Conservation (phyloP, 2,113 vertebrate genomes). For the Grammomys dolichurus region DNA sequence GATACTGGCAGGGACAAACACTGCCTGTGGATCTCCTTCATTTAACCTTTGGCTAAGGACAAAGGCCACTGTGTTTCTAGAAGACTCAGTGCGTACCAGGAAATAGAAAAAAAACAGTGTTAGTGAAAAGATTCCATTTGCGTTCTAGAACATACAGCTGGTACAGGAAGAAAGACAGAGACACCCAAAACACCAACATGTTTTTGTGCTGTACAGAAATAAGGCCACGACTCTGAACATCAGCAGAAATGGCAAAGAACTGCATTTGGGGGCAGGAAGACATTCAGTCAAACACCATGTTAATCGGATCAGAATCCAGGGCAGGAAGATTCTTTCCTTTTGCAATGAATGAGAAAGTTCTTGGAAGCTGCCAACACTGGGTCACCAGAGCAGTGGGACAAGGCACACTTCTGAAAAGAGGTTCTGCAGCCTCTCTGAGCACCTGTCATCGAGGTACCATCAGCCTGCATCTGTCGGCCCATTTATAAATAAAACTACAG, state of each 20-base stretch:
- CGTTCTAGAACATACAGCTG: not conserved
- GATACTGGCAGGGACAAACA: not conserved
- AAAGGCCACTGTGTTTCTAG: not conserved
- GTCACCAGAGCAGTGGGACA: not conserved
- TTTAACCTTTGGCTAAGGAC: not conserved
- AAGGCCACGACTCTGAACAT: not conserved
- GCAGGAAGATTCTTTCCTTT: not conserved
- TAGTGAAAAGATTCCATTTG: not conserved
- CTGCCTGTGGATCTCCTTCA: not conserved
- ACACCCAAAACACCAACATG: not conserved
- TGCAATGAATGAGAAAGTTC: not conserved
- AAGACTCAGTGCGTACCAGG: not conserved
- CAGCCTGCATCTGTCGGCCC: not conserved
- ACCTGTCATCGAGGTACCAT: not conserved
- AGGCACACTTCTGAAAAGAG: not conserved
- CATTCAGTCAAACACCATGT: not conserved
- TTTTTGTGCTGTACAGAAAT: not conserved
- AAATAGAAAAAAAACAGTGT: not conserved
- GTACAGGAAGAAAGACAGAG: not conserved
- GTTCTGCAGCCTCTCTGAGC: too few species aligned
- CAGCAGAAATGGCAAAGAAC: not conserved
- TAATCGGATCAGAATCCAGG: not conserved
- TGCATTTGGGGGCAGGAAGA: not conserved
- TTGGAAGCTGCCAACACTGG: not conserved
- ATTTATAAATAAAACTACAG: not conserved